Evolutionary conservation across 2,113 vertebrate genomes (phyloP), one percentile per base, ranked within the genome.

Genomic region (Panurus biarmicus): DNA sequence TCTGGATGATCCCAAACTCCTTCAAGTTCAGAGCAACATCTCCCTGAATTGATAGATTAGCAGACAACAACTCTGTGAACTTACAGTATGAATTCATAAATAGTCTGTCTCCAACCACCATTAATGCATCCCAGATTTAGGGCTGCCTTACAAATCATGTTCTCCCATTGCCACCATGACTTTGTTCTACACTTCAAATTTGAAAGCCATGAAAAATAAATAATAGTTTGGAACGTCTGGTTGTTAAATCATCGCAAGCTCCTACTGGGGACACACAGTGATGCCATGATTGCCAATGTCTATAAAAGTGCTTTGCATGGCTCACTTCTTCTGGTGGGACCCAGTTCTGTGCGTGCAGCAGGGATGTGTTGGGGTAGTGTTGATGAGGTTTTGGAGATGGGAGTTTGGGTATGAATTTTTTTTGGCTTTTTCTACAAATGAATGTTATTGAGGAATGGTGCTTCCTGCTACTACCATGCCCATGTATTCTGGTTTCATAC

Each of bases 61-160:
- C 50, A 91, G 90, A 54, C 42, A 85, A 69, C 71, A 58, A 23
- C 62, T 90, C 72, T 58, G 33, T 71, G 82, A 84, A 71, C 28
- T 66, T 90, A 31, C 31, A 66, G 33, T 35, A 38, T 51, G 78
- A 83, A 82, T 88, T 76, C 83, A 74, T 74, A 71, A 95, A 58
- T 66, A 91, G 58, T 35, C 61, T 83, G 64, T 71, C 92, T 92
- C 56, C 75, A 88, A 42, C 51, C 29, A 58, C 50, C 2, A 6
- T 66, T 94, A 84, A 93, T 60, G 53, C 44, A 71, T 62, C 58
- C 67, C 86, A 88, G 85, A 90, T 86, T 93, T 88, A 96, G 76
- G 72, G 82, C 85, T 93, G 66, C 83, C 75, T 88, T 75, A 80
- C 90, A 84, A 50, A 77, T 57, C 54, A 10, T 48, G 51, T 58